Base-by-base conservation (phyloP, 2,888 invertebrate species). In the Elysia crispata region DNA sequence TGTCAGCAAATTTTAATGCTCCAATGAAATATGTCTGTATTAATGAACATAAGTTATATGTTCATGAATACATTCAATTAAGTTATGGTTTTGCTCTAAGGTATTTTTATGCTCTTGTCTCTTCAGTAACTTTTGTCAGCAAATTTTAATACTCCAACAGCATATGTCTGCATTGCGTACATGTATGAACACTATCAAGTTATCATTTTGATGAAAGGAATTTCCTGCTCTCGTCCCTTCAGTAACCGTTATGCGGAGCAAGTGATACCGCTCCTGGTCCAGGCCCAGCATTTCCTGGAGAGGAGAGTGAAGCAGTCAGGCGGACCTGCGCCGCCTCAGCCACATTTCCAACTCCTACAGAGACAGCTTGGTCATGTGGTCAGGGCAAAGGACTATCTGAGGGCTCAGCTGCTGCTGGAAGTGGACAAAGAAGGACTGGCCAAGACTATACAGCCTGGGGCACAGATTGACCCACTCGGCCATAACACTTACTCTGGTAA, bases 221-320 rank as follows among this genome's bases (percentile, higher is more conserved):
- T 41, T 41, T 41, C n/a, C 3, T 41, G 41, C 41, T 11, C 11
- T 11, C 41, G 11, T 54, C 41, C 33, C 76, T 84, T 28, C 86
- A 92, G 92, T 84, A 88, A 91, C 76, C 85, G 91, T 11, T 91
- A 91, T 86, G 88, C 90, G 15, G 91, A 91, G 80, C 89, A 90
- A 78, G 87, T 91, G 25, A 81, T 89, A 30, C 92, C 92, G 3
- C 82, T 92, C 23, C 79, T 92, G 76, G 87, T 91, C 1, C 90
- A 90, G 76, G 90, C 91, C 18, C 92, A 92, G 85, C 82, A 89
- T 13, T 85, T 87, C 64, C 83, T 92, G 31, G 77, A 87, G 5
- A 84, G 85, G 23, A 86, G 88, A 28, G 83, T 92, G 1, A 74
- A 83, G 18, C 81, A 86, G 25, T 82, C 86, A 18, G 88, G 87